Evolutionary conservation across 2,113 vertebrate species (phyloP), one percentile per base, ranked within the genome.

Genomic region (Triplophysa tibetana): DNA sequence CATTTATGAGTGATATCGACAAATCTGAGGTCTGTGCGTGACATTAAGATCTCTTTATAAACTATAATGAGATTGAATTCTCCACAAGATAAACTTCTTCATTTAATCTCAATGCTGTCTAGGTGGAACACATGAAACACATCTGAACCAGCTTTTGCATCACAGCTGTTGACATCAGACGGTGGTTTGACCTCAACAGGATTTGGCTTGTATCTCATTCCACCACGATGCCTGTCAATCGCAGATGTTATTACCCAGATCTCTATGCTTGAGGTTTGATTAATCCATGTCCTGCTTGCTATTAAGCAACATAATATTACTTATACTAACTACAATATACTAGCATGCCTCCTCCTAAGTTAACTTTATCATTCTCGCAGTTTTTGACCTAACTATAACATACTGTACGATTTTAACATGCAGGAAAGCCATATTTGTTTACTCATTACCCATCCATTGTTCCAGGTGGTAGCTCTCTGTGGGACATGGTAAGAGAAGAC

Each of bases 361-460:
- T 72, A 38, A 45, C 52, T 38, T 56, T 23, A 21, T 16, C 54
- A 10, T 1, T 1, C 26, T 29, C 23, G 14, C 26, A 13, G 26
- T 72, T 72, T 56, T 72, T 33, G 38, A 14, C 52, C 33, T 41
- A 24, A 43, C 70, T 33, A 60, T 29, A 16, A 13, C 33, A 61
- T 73, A 38, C 33, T 1, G 33, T 38, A 38, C 33, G 6, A 38
- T 38, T 73, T 60, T 54, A 19, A 73, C 21, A 89, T 76, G 81
- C 74, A 87, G 77, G 67, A 88, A 73, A 43, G 70, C 13, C 54
- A 65, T 54, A 70, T 33, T 89, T 92, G 88, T 92, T 93, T 92
- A 89, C 91, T 85, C 84, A 82, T 92, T 90, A 91, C 87, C 86
- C 90, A 86, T 80, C 87, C 87, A 88, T 91, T 90, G 89, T 92